phyloP scores from a whole-genome alignment of 35 echinoderm and acorn worm genomes.

The Nesometra sesokonis region DNA sequence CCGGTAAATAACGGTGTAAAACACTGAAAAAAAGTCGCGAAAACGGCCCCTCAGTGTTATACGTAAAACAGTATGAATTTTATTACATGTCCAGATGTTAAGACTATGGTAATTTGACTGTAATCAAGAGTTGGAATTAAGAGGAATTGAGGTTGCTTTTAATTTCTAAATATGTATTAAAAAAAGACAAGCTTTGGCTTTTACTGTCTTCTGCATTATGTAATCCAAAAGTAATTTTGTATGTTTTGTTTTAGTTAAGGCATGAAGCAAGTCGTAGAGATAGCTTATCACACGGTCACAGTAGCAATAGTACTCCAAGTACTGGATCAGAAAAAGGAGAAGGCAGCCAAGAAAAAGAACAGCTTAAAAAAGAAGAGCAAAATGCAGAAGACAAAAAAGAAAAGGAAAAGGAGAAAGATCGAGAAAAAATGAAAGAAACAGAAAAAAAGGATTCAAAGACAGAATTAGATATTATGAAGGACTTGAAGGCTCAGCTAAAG shows the following conservation, averaged over 20 bases:
- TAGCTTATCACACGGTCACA: neutral
- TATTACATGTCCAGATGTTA: no score
- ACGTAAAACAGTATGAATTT: no score
- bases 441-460: conserved; percentile 4
- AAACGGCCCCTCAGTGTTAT: no score
- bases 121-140: no score
- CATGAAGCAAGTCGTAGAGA: conserved; percentile 16
- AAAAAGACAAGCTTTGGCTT: no score
- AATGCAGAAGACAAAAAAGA: conserved; percentile 49
- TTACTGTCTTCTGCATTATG: no score
- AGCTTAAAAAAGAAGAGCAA: conserved; percentile 38
- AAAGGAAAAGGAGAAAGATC: conserved; percentile 36
- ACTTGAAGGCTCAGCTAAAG: conserved; percentile 75
- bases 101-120: no score
- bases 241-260: neutral
- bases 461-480: conserved; percentile 71
- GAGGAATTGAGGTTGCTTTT: no score
- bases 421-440: conserved; percentile 42
- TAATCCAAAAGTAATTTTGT: neutral
- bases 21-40: no score
- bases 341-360: conserved; percentile 39
- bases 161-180: no score
- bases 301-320: neutral
- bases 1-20: no score
- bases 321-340: conserved; percentile 55